These are phyloP conservation scores for Sapajus apella DNA, from an alignment of 2,113 vertebrate genomes.

Conservation along the genomic window DNA sequence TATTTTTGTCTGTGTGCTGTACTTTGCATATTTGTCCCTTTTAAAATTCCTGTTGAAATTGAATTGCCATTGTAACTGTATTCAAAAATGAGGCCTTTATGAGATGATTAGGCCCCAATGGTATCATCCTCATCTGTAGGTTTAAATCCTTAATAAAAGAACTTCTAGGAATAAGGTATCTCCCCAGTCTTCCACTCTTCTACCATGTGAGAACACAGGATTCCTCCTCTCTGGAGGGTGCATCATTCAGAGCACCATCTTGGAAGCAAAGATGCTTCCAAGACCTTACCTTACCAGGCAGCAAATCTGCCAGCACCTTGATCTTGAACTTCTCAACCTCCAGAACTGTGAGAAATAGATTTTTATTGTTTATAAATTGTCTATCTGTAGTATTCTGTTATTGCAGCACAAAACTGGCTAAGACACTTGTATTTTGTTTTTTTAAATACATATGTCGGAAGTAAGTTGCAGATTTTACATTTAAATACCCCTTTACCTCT, in stretches of 20 bases:
- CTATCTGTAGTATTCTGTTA: neutral
- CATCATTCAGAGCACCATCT: neutral
- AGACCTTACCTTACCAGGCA: neutral
- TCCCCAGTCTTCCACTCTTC: no score
- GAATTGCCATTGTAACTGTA: neutral
- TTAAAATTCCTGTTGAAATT: neutral
- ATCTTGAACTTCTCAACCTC: neutral
- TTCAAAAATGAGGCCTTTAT: neutral
- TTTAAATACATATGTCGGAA: neutral
- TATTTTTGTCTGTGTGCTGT: neutral
- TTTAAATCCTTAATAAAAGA: neutral
- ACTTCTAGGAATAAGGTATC: neutral
- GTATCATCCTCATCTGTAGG: accelerated
- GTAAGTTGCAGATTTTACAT: neutral
- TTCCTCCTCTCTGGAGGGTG: neutral
- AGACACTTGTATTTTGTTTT: neutral
- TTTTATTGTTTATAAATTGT: neutral
- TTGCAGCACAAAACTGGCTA: neutral
- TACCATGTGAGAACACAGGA: neutral
- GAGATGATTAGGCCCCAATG: accelerated
- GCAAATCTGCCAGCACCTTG: neutral
- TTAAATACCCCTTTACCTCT: neutral
- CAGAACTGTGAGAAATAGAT: neutral
- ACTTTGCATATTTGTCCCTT: neutral
- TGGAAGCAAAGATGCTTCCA: neutral